Base-by-base conservation (phyloP, 1,140 invertebrate species). In the Eurytemora carolleeae region DNA sequence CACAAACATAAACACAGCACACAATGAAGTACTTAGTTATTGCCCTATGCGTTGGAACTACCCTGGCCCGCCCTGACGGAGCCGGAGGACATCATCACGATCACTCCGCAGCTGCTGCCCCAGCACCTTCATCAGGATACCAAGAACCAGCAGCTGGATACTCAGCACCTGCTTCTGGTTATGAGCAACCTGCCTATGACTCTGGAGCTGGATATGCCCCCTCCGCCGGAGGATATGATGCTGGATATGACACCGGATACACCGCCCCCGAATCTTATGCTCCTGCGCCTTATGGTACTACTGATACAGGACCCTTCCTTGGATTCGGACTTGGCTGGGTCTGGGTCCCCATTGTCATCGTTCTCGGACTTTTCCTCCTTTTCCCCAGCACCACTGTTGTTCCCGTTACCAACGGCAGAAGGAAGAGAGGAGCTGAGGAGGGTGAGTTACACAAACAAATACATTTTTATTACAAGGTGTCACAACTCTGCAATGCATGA, bases 351-450 rank as follows among this genome's bases (percentile, higher is more conserved):
- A 53, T 61, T 22, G 18, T 61, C 2, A 24, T 24, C 24, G 18
- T 61, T 24, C 16, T 61, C 20, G 59, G 59, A 22, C 59, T 61
- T 1, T 24, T 53, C 26, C 59, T 61, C 44, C 59, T 61, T 55
- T 61, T 61, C 52, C 59, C 59, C 22, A 61, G 44, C 2, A 56
- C 22, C 21, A 54, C 52, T 19, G 21, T 21, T 55, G 31, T 61
- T n/a, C 20, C 53, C 18, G 52, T 54, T 18, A 21, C 21, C 54
- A 17, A 55, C 54, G 26, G 15, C 17, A 7, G 52, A 21, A 57
- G 52, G 2, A 17, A 21, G 12, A 55, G 21, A 21, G 7, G 54
- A 20, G n/a, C 54, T 55, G 54, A 55, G 3, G 54, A 18, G 18
- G 21, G 15, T 21, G 53, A 54, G 16, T 20, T n/a, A n/a, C n/a